Conservation (phyloP, 2,797 vertebrate species). For the Clarias fuscus region DNA sequence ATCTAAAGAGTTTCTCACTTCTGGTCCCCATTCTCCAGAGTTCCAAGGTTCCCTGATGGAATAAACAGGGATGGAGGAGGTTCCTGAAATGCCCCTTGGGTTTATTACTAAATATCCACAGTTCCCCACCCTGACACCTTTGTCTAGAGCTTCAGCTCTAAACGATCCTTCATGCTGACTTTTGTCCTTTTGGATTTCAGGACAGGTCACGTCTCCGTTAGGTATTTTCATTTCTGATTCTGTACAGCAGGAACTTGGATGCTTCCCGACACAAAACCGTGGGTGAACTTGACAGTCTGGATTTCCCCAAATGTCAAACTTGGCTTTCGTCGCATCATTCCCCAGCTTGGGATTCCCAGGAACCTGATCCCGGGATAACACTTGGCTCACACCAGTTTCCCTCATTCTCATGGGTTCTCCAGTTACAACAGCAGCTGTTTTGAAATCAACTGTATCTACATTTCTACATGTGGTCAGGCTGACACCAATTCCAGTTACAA, state of each 20-base stretch:
- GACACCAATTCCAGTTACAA: not conserved
- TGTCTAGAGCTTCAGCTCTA: conserved; percentile 30
- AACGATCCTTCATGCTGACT: not conserved
- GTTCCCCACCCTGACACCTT: conserved; percentile 63
- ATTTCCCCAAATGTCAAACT: not conserved
- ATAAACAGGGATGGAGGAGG: conserved; percentile 11
- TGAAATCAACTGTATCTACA: not conserved
- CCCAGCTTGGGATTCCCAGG: not conserved
- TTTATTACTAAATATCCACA: conserved; percentile 65
- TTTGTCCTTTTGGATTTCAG: not conserved
- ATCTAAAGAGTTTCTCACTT: conserved; percentile 27
- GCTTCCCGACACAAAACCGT: conserved; percentile 37
- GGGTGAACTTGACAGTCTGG: not conserved
- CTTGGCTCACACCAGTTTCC: not conserved
- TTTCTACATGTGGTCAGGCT: not conserved
- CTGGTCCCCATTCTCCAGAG: not conserved
- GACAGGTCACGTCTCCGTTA: conserved; percentile 60
- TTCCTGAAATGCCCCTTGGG: conserved; percentile 47
- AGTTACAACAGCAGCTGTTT: not conserved
- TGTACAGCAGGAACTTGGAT: conserved; percentile 43
- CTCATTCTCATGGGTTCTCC: not conserved
- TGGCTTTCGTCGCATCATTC: not conserved
- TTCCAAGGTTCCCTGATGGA: conserved; percentile 41
- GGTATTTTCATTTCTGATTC: conserved; percentile 48
- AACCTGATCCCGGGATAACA: not conserved